Percentiles rank a stretch among this genome's conserved stretches.
These are phyloP conservation scores for Drosophila rufa DNA, from an alignment of 1,140 invertebrate species.

Conservation along the genomic window DNA sequence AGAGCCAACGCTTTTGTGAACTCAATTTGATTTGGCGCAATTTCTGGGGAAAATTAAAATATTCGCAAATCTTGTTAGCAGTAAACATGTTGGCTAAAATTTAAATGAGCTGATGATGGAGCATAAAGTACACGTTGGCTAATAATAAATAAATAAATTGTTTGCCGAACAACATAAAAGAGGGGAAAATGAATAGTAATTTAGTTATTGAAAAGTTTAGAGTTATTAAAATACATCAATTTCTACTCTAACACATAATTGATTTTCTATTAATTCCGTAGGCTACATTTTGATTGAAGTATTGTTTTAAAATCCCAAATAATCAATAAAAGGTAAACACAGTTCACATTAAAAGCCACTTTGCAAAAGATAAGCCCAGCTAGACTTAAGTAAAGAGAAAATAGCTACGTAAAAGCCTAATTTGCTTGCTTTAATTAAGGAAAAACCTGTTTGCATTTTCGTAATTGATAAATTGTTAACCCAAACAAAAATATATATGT, in stretches of 20 bases:
- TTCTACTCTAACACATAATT: background rate
- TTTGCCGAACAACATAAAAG: background rate
- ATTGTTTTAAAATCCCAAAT: too few relatives aligned
- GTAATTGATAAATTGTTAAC: slow-evolving; percentile 26
- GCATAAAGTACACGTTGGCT: background rate
- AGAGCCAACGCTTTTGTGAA: slow-evolving; percentile 35
- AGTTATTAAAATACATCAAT: background rate
- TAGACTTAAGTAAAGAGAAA: background rate
- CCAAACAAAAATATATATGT: slow-evolving; percentile 15
- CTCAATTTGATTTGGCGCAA: slow-evolving; percentile 30
- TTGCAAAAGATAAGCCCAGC: background rate
- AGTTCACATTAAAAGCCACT: background rate
- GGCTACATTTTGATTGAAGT: background rate
- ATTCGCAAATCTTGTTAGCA: slow-evolving; percentile 16
- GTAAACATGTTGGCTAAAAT: slow-evolving; percentile 13
- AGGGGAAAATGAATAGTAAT: background rate
- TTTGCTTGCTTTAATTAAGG: slow-evolving; percentile 1
- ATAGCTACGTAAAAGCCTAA: background rate
- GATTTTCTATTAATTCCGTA: background rate
- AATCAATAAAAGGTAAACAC: too few relatives aligned
- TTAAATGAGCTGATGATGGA: background rate
- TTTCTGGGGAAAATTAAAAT: slow-evolving; percentile 26
- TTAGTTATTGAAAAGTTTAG: background rate
- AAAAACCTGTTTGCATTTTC: background rate
- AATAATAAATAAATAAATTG: slow-evolving; percentile 15